These are phyloP conservation scores for Silvanus unidentatus DNA, from an alignment of 2,888 invertebrate genomes.

Conservation along the genomic window DNA sequence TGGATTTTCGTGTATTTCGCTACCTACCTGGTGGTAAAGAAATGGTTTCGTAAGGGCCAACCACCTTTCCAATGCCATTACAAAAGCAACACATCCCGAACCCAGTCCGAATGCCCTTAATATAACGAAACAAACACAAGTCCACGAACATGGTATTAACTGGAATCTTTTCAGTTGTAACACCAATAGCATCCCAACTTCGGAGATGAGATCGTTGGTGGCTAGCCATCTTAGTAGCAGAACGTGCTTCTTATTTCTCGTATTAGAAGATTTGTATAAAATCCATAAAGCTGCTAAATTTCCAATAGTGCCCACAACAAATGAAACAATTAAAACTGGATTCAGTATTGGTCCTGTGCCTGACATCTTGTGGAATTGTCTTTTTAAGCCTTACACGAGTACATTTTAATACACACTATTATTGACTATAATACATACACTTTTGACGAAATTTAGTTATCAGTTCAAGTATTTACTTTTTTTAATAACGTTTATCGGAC, in stretches of 20 bases:
- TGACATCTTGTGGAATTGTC: too few relatives aligned
- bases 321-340: neutral
- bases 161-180: constrained; percentile 53
- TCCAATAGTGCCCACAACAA: constrained; percentile 57
- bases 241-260: constrained; percentile 74
- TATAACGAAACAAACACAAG: constrained; percentile 64
- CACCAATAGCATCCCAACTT: constrained; percentile 70
- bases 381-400: too few relatives aligned
- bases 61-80: constrained; percentile 85
- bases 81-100: constrained; percentile 80
- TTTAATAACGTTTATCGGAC: too few relatives aligned
- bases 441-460: too few relatives aligned
- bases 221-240: constrained; percentile 73
- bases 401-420: too few relatives aligned
- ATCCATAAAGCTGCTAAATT: constrained; percentile 73
- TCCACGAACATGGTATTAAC: constrained; percentile 47
- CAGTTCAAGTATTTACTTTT: too few relatives aligned
- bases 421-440: too few relatives aligned
- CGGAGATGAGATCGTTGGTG: constrained; percentile 72
- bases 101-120: constrained; percentile 79
- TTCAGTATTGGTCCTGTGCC: too few relatives aligned
- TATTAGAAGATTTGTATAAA: constrained; percentile 63
- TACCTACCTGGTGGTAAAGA: constrained; percentile 79
- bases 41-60: constrained; percentile 81
- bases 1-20: too few relatives aligned